phyloP scores from a whole-genome alignment of 2,113 vertebrate species.

The Dasyurus viverrinus region DNA sequence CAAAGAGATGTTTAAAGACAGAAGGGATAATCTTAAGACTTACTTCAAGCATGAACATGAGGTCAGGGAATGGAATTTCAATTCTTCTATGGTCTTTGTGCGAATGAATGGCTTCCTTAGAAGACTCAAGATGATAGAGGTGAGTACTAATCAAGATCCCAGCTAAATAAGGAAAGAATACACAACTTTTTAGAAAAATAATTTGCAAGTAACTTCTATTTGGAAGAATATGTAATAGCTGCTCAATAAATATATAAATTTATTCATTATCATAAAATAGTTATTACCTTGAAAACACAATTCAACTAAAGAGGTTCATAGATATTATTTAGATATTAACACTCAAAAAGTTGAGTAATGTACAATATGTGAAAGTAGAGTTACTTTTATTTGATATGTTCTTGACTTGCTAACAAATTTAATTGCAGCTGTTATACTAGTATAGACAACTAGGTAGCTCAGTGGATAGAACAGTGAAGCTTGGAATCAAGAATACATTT shows the following conservation, averaged over 20 bases:
- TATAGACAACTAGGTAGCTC: neutral
- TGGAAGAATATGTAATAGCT: neutral
- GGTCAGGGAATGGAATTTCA: slow-evolving; percentile 90
- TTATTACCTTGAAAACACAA: neutral
- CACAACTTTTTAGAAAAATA: neutral
- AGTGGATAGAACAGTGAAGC: too few species aligned
- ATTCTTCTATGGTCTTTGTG: slow-evolving; percentile 85
- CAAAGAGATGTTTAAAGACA: slow-evolving; percentile 85
- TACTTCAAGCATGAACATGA: slow-evolving; percentile 84
- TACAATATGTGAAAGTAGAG: neutral
- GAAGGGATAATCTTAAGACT: slow-evolving; percentile 80
- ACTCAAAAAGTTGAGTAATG: neutral
- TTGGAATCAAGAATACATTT: too few species aligned
- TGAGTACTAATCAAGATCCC: slow-evolving; percentile 69
- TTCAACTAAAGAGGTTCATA: neutral
- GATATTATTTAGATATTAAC: neutral
- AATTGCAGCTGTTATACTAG: slow-evolving; percentile 1
- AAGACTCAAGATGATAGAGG: slow-evolving; percentile 86
- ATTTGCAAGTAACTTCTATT: neutral
- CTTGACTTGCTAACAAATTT: neutral
- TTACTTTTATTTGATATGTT: neutral
- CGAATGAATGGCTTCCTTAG: slow-evolving; percentile 87
- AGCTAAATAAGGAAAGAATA: neutral
- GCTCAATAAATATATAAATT: neutral
- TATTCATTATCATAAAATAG: neutral